phyloP scores from a whole-genome alignment of 30 jellyfish, hydroid and myxozoan species.

The Pseudorhiza aurosa region DNA sequence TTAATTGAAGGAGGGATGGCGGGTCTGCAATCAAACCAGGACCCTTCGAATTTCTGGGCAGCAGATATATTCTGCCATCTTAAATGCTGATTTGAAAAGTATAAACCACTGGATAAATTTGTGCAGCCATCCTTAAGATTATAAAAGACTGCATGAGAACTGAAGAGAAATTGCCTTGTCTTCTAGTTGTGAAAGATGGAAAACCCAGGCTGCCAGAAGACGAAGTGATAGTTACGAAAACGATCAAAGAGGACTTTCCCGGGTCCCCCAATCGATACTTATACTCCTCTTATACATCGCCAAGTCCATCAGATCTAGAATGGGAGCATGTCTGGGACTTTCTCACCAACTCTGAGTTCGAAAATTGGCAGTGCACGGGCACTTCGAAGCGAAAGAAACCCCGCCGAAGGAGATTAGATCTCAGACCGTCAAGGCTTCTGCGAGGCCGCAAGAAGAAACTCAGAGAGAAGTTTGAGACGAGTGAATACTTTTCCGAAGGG shows the following conservation, averaged over 20 bases:
- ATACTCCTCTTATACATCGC: constrained; percentile 93
- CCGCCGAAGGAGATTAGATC: constrained; percentile 37
- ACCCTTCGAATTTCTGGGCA: no score
- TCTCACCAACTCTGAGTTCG: constrained; percentile 86
- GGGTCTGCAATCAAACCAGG: no score
- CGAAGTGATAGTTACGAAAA: constrained; percentile 79
- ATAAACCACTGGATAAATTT: no score
- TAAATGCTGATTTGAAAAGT: no score
- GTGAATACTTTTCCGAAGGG: constrained; percentile 80
- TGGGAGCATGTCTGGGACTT: constrained; percentile 99
- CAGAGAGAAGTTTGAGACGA: constrained; percentile 51
- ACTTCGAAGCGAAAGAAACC: constrained; percentile 52
- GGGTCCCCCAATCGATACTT: constrained; percentile 95
- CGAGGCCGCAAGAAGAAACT: constrained; percentile 31
- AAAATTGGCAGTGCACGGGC: constrained; percentile 68
- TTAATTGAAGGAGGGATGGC: no score
- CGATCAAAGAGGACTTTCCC: constrained; percentile 81
- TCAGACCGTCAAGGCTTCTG: constrained; percentile 54
- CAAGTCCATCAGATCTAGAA: constrained; percentile 97
- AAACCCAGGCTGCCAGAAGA: constrained; percentile 95
- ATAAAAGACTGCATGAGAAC: no score
- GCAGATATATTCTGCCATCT: no score
- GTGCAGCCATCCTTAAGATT: no score
- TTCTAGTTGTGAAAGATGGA: constrained; percentile 86
- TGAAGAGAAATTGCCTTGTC: neutral